Evolutionary conservation across 2,797 vertebrate genomes (phyloP).

Genomic region (Neosalanx taihuensis): DNA sequence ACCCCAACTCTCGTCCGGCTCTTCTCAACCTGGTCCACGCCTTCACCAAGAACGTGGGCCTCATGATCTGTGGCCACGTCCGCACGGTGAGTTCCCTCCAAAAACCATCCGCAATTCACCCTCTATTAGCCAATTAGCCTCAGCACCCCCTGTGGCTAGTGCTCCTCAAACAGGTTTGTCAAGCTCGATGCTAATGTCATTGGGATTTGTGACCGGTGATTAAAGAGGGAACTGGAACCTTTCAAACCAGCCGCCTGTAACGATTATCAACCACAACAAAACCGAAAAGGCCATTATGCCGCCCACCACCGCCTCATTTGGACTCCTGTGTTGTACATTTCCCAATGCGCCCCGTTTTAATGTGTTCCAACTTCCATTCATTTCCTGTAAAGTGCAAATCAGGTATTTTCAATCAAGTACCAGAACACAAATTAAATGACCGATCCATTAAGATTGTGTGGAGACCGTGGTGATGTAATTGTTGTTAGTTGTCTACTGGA

Average conservation of each 20-base stretch:
- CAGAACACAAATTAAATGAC: not conserved
- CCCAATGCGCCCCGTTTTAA: not conserved
- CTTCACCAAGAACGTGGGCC: slow-evolving; percentile 96
- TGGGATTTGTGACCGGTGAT: not conserved
- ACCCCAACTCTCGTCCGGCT: slow-evolving; percentile 91
- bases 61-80: slow-evolving; percentile 95
- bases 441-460: slow-evolving; percentile 22
- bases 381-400: not conserved
- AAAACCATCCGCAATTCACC: not conserved
- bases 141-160: too few species aligned
- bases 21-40: slow-evolving; percentile 91
- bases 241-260: not conserved
- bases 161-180: too few species aligned
- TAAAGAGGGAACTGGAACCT: not conserved
- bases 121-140: too few species aligned
- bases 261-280: too few species aligned
- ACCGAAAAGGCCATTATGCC: too few species aligned
- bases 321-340: slow-evolving; percentile 3
- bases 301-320: not conserved
- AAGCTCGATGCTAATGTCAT: not conserved
- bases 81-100: slow-evolving; percentile 78
- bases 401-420: not conserved
- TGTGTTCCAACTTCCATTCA: not conserved
- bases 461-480: slow-evolving; percentile 33
- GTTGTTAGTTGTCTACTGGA: slow-evolving; percentile 15